These are phyloP conservation scores for Melospiza melodia DNA, from an alignment of 2,113 vertebrate genomes.

Conservation along the genomic window DNA sequence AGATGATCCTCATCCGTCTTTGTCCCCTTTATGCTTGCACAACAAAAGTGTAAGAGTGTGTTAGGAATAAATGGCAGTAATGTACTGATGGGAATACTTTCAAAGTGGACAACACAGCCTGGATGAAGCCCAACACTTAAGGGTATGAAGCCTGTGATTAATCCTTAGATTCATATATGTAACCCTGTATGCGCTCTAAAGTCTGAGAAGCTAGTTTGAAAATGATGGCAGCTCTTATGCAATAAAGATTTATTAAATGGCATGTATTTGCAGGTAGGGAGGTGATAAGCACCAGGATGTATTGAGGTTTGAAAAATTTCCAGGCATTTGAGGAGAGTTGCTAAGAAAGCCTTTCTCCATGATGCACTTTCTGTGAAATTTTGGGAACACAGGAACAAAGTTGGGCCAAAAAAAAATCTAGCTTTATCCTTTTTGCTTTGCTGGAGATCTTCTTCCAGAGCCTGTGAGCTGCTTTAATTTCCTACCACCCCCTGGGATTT, in stretches of 20 bases:
- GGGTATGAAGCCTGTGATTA: constrained; percentile 45
- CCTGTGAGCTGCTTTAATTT: background rate
- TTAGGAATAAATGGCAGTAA: constrained; percentile 64
- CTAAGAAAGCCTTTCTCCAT: background rate
- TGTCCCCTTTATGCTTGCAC: constrained; percentile 59
- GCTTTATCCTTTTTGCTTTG: background rate
- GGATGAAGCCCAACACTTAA: constrained; percentile 56
- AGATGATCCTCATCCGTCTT: background rate
- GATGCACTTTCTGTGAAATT: background rate
- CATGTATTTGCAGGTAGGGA: background rate
- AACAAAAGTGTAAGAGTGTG: constrained; percentile 45
- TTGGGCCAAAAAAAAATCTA: background rate
- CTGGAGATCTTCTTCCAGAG: background rate
- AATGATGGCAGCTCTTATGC: background rate
- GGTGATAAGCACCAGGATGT: background rate
- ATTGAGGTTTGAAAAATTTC: background rate
- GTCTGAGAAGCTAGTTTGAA: background rate
- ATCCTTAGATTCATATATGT: background rate
- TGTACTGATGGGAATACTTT: constrained; percentile 67
- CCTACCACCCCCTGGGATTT: too few species aligned
- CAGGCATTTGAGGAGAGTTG: background rate
- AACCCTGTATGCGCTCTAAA: background rate
- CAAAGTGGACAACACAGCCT: constrained; percentile 30
- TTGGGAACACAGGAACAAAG: background rate
- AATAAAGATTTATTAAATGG: background rate